Base-by-base conservation (phyloP, 2,797 vertebrate genomes). In the Sebastes kiyomatsui region DNA sequence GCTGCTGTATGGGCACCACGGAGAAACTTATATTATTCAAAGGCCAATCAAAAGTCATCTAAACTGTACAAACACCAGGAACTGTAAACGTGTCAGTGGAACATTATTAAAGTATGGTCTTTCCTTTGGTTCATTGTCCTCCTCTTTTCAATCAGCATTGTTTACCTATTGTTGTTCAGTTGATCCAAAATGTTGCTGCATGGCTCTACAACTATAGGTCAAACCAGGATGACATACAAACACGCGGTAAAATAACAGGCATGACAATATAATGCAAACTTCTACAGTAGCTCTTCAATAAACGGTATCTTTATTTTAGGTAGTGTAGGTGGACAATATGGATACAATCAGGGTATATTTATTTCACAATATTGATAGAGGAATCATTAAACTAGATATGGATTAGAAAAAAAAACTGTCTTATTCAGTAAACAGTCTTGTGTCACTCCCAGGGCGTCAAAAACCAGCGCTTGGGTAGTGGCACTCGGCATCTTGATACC, bases 21-120 rank as follows among this genome's bases (percentile, higher is more conserved):
- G 59, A 77, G 42, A 71, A 49, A 61, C n/a, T 20, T 33, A 4
- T 71, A 86, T 90, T 75, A 38, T 83, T 91, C 89, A 89, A 74
- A 72, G 76, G 46, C 69, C 75, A 88, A 89, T 90, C 88, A 87
- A 88, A 83, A 77, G 66, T 38, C 52, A 77, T 83, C 65, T 64
- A n/a, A 30, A 66, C 69, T 64, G 6, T 23, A 70, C 83, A 87
- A 80, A 86, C 75, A 81, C 2, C 22, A 6, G 20, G 33, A 61
- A 75, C 16, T 59, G 55, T 72, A 22, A 54, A 81, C 11, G 46
- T 55, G 71, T 81, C 81, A 84, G 22, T 27, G 13, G 60, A 28
- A 22, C 32, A 30, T 72, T 35, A 42, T 65, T 32, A 67, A 18
- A 35, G 42, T 16, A 3, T 3, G 8, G 27, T 32, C 13, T 28